A percentile compares a stretch with the other conserved stretches of the same genome.
Conservation (phyloP, 2,888 invertebrate species). For the Digitonthophagus gazella region DNA sequence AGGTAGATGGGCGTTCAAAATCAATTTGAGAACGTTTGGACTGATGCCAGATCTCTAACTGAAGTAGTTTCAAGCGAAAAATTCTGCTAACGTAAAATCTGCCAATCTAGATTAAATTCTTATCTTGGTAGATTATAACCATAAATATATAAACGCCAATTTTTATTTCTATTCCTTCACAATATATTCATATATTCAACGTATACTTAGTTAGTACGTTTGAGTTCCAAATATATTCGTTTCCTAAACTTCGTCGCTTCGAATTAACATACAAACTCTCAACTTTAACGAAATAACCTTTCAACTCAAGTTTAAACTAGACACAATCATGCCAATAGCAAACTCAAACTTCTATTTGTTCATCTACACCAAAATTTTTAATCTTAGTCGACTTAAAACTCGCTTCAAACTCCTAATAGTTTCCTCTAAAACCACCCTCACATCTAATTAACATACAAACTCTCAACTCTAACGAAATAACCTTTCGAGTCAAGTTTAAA, state of each 20-base stretch:
- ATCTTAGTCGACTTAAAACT: no score
- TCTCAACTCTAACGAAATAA: no score
- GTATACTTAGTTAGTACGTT: background rate
- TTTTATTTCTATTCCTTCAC: no score
- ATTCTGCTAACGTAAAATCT: background rate
- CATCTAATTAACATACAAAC: background rate
- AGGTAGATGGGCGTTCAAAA: background rate
- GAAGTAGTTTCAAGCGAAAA: background rate
- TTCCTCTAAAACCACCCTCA: background rate
- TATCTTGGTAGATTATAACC: no score
- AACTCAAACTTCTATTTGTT: no score
- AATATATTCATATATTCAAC: background rate
- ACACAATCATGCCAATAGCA: no score
- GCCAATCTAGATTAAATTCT: background rate
- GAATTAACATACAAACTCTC: background rate
- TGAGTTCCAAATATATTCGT: background rate
- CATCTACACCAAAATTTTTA: no score
- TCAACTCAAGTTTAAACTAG: no score
- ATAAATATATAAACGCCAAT: no score
- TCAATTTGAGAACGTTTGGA: background rate
- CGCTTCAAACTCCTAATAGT: no score
- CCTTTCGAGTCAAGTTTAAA: no score
- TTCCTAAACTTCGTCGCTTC: background rate
- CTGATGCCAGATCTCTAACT: background rate
- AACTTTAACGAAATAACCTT: no score